phyloP scores from a whole-genome alignment of 2,113 vertebrate genomes.

The Catharus minimus region DNA sequence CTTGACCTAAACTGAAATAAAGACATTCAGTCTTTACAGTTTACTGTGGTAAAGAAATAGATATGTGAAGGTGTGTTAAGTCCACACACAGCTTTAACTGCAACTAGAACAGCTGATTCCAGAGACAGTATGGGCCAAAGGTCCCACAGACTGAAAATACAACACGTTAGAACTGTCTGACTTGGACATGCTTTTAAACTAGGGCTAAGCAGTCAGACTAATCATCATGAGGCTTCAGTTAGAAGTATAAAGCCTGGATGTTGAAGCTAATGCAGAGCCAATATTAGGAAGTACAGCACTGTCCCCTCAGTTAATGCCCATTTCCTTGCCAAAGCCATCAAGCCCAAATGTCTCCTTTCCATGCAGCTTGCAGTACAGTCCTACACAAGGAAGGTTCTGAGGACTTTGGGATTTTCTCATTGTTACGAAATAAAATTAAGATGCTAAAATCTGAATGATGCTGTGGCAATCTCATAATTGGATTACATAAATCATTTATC shows the following conservation, averaged over 20 bases:
- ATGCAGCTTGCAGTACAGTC: fast-evolving
- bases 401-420: not conserved
- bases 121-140: not conserved
- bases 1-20: not conserved
- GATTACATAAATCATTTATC: conserved; percentile 24
- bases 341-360: not conserved
- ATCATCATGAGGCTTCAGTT: not conserved
- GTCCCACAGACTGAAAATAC: not conserved
- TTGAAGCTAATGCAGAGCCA: not conserved
- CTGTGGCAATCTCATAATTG: not conserved
- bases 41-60: not conserved
- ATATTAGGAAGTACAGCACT: fast-evolving
- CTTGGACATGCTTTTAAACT: not conserved
- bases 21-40: not conserved
- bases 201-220: not conserved
- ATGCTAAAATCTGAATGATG: conserved; percentile 1
- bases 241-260: not conserved
- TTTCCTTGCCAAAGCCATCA: fast-evolving
- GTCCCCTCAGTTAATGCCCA: fast-evolving
- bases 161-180: not conserved
- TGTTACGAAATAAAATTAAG: conserved; percentile 1
- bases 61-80: not conserved
- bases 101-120: not conserved
- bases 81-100: not conserved
- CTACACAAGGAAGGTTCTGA: not conserved